These are phyloP conservation scores for Drosophila pseudoananassae DNA, from an alignment of 1,140 invertebrate genomes.

Conservation along the genomic window DNA sequence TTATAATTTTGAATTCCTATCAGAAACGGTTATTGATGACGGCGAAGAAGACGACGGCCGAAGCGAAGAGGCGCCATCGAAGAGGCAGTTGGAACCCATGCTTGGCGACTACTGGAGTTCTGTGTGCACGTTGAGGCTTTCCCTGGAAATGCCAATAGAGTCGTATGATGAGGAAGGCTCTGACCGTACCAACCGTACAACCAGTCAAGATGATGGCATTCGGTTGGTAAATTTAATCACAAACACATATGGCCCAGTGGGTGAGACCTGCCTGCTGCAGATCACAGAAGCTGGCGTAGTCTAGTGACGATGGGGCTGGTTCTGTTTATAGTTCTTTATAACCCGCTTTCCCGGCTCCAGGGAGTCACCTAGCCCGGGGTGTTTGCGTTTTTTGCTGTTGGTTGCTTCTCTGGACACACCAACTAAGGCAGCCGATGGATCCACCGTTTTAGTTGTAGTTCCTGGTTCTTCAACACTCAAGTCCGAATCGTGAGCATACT, in stretches of 20 bases:
- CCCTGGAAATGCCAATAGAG: conserved; percentile 35
- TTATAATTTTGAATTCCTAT: conserved; percentile 18
- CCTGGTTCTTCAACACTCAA: conserved; percentile 76
- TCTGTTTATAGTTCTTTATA: conserved; percentile 88
- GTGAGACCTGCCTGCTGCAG: conserved; percentile 47
- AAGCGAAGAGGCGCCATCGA: neutral
- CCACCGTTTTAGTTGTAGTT: neutral
- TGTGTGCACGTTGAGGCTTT: conserved; percentile 56
- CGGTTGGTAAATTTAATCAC: conserved; percentile 56
- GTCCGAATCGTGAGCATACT: conserved; percentile 96
- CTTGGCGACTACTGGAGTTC: conserved; percentile 65
- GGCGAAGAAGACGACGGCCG: conserved; percentile 29
- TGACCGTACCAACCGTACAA: neutral
- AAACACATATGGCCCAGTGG: conserved; percentile 46
- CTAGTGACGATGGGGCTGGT: conserved; percentile 52
- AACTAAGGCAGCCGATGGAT: neutral
- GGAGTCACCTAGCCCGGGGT: conserved; percentile 91
- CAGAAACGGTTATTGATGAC: conserved; percentile 17
- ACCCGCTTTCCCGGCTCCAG: conserved; percentile 94
- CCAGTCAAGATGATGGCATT: conserved; percentile 27
- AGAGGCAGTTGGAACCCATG: neutral
- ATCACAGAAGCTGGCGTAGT: conserved; percentile 61
- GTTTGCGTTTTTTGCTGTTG: conserved; percentile 86
- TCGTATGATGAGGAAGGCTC: neutral
- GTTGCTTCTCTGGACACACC: neutral